Evolutionary conservation across 2,888 invertebrate genomes (phyloP), one percentile per base, ranked within the genome.

Genomic region (Melanophora roralis): DNA sequence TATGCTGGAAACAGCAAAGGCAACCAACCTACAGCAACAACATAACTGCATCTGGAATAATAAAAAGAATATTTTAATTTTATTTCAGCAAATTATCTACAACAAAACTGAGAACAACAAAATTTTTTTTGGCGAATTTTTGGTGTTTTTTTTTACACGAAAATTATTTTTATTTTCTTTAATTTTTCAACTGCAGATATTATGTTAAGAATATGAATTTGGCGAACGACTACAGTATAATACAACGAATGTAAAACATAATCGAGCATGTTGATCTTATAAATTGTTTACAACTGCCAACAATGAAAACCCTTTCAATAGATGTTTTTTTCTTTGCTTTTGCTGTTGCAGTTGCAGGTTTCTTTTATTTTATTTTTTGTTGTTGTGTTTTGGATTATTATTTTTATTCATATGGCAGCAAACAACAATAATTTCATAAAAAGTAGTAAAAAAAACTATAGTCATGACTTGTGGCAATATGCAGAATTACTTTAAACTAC

Each of bases 401-500:
- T 69, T 68, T 62, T 78, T 49, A 60, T 78, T 64, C 69, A 79
- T 77, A 72, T 65, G 64, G 78, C 78, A 71, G 75, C 76, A 64
- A 77, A 71, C 76, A 76, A 76, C 73, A 80, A 80, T 80, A 80
- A 80, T 72, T 80, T 76, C 45, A 68, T 64, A 51, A 43, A 32
- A 60, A 64, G 65, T 5, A 27, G n/a, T 0, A 16, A 40, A 36
- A 49, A 64, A 55, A 68, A 16, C 57, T 38, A 40, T 75, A 75
- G 80, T 80, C 80, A 80, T 80, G 80, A 80, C 80, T 80, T 80
- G 76, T 80, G 80, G 80, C 80, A 80, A 80, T 80, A 80, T 80
- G 80, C 80, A 80, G 80, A 80, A 80, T 80, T 80, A 73, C 80
- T 76, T 76, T 80, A 76, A 68, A 76, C 76, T 80, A 80, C 80